Evolutionary conservation across 1,140 invertebrate species (phyloP).

Genomic region (Cecropterus lyciades): DNA sequence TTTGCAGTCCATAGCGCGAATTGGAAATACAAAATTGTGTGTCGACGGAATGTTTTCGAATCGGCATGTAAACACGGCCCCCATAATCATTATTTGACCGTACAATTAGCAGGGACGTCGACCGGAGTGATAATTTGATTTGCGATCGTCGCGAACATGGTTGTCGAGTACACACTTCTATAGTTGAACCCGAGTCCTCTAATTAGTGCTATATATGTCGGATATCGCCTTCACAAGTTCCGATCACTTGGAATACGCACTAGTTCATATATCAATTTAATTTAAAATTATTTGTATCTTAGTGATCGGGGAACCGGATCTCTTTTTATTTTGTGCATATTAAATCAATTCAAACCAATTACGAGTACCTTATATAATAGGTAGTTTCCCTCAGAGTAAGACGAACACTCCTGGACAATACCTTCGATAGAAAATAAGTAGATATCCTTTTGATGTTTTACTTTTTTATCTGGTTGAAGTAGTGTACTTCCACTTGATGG

Average conservation of each 20-base stretch:
- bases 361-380: too few relatives aligned
- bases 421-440: too few relatives aligned
- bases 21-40: conserved; percentile 57
- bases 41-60: conserved; percentile 60
- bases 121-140: conserved; percentile 64
- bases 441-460: too few relatives aligned
- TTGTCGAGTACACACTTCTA: conserved; percentile 9
- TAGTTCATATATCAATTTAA: too few relatives aligned
- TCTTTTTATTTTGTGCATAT: too few relatives aligned
- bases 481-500: too few relatives aligned
- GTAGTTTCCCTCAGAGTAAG: too few relatives aligned
- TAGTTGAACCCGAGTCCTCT: conserved; percentile 22
- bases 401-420: too few relatives aligned
- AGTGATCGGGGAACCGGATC: too few relatives aligned
- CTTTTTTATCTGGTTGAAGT: too few relatives aligned
- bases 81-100: conserved; percentile 69
- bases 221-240: conserved; percentile 15
- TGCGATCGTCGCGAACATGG: conserved; percentile 45
- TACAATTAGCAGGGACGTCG: conserved; percentile 58
- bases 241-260: conserved; percentile 4
- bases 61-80: conserved; percentile 62
- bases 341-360: too few relatives aligned
- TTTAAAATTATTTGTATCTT: too few relatives aligned
- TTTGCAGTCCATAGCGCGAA: conserved; percentile 48
- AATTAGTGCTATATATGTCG: conserved; percentile 21